Evolutionary conservation across 2,888 invertebrate genomes (phyloP), one percentile per base, ranked within the genome.

Genomic region (Schizaphis graminum): DNA sequence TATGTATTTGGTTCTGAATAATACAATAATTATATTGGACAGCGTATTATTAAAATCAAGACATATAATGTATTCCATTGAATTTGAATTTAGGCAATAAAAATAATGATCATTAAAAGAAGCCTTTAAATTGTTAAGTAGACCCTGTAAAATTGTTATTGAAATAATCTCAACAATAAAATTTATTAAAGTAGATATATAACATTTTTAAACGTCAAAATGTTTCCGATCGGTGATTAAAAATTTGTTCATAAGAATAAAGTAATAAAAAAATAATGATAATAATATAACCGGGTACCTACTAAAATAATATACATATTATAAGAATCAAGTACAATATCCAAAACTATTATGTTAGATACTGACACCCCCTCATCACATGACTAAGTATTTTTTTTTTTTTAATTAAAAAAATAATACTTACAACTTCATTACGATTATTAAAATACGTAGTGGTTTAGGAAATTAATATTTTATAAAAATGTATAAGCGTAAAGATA

Each of bases 331-430:
- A 77, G 84, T 84, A 49, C 1, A 11, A 88, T 35, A n/a, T 44
- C 67, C 28, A 89, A n/a, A 56, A 89, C 49, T 41, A 87, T 61
- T 35, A 92, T 92, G 61, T 87, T 88, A 35, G n/a, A 56, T 92
- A 88, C 49, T 47, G 88, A 56, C 88, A 91, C 26, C 35, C 57
- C 61, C 49, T 92, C 77, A 92, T 85, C 49, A 61, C 26, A 89
- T 90, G 90, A 93, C 85, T 57, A 77, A 61, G 53, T 89, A 57
- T 35, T 88, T 92, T 87, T 89, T n/a, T n/a, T 88, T 53, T 88
- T 53, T 88, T 24, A 88, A 88, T 77, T n/a, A 85, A 56, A 91
- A 26, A 35, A 35, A 67, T 67, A 49, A 26, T 61, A 85, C 49
- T 84, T 57, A 91, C 57, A 44, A 35, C 57, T 61, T 41, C 21